These are phyloP conservation scores for Cremastinae sp. DNA, from an alignment of 2,888 invertebrate genomes.

Conservation along the genomic window DNA sequence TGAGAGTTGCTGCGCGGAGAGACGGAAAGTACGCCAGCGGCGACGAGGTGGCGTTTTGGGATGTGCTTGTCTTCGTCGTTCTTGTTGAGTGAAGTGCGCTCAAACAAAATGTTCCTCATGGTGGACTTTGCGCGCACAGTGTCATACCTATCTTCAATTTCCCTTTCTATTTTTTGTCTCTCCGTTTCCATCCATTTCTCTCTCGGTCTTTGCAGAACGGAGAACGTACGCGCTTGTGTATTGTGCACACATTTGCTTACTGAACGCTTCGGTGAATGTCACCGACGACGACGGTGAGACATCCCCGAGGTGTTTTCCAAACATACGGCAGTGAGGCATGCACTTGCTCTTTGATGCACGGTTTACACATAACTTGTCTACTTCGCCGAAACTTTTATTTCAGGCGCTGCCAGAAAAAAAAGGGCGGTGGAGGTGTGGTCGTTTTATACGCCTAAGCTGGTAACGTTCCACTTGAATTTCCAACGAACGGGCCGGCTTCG, in stretches of 20 bases:
- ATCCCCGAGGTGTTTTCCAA: constrained; percentile 29
- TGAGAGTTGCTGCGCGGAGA: background rate
- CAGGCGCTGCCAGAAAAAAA: background rate
- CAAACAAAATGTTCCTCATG: background rate
- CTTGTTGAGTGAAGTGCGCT: background rate
- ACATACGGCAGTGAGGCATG: constrained; percentile 14
- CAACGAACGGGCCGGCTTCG: background rate
- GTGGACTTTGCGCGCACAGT: constrained; percentile 3
- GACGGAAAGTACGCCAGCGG: background rate
- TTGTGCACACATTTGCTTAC: constrained; percentile 2
- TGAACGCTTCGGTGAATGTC: constrained; percentile 6
- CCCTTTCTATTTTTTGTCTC: background rate
- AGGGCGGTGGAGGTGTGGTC: constrained; percentile 7
- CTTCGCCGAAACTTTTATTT: background rate
- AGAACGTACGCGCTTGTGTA: constrained; percentile 17
- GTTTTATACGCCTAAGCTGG: background rate
- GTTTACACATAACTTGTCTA: background rate
- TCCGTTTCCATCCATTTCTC: background rate
- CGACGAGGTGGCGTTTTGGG: background rate
- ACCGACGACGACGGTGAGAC: constrained; percentile 2
- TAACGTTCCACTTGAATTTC: background rate
- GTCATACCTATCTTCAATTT: constrained; percentile 18
- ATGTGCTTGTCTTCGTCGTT: constrained; percentile 1
- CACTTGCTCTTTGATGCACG: constrained; percentile 16
- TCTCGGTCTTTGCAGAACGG: background rate